Evolutionary conservation across 2,888 invertebrate species (phyloP), one percentile per base, ranked within the genome.

Genomic region (Nysson spinosus): DNA sequence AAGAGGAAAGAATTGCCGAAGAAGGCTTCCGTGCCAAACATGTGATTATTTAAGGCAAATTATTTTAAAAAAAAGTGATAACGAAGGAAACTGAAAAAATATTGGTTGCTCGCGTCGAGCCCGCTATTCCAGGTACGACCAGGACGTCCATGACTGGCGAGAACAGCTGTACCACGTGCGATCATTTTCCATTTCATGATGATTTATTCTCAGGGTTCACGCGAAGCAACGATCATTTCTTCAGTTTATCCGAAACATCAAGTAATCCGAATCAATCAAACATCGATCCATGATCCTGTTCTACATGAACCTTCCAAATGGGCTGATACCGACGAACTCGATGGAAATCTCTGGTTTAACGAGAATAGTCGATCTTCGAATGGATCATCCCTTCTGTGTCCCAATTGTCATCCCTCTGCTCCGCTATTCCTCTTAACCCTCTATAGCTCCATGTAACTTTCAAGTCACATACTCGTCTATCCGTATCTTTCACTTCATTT

Each of bases 151-250:
- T 78, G 80, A 81, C 78, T 77, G 79, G 80, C 77, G 78, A 80
- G 82, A 78, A 69, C 81, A 75, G 80, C 81, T 72, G 81, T 74
- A 69, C 79, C 65, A 76, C 76, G 63, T 79, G 64, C 64, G 73
- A 75, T 78, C 72, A 67, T 67, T 76, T 75, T 72, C 63, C n/a
- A n/a, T 69, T 56, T 77, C 72, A 35, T 51, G 69, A 75, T 72
- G 44, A 69, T 69, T 72, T 62, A 71, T 73, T 72, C 42, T 62
- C 50, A 56, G 46, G 75, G 78, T 79, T 76, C 79, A 70, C 79
- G 82, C 80, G 79, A 74, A 77, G 80, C 84, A 83, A 85, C 81
- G 81, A 86, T 85, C 75, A 85, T 85, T 86, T 85, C 82, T 80
- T 83, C 84, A 83, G 84, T 84, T 83, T 77, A 58, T 71, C 72